A percentile compares a stretch with the other conserved stretches of the same genome.
Evolutionary conservation across 2,888 invertebrate species (phyloP).

Genomic region (Dolichopus griseipennis): DNA sequence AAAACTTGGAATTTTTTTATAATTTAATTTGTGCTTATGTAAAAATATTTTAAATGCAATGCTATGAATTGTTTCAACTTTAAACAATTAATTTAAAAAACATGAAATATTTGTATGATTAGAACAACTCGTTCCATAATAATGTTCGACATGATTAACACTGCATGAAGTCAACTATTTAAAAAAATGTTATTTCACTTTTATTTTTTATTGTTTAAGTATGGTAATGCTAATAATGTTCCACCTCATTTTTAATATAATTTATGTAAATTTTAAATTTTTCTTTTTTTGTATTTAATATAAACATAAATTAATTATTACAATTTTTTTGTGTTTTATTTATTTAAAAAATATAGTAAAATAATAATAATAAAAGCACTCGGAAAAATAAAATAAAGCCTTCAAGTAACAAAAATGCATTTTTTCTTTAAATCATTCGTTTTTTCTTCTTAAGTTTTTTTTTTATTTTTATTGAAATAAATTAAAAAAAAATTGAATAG

Average conservation of each 20-base stretch:
- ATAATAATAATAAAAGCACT: too few relatives aligned
- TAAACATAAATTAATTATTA: not conserved
- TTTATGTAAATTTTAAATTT: not conserved
- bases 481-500: not conserved
- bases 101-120: not conserved
- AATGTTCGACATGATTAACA: not conserved
- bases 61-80: too few relatives aligned
- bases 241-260: not conserved
- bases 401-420: conserved; percentile 4
- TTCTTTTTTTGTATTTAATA: not conserved
- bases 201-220: too few relatives aligned
- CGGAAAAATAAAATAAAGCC: not conserved
- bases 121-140: not conserved
- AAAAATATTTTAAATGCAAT: not conserved
- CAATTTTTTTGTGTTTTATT: too few relatives aligned
- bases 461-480: too few relatives aligned
- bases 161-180: not conserved
- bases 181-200: not conserved
- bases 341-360: too few relatives aligned
- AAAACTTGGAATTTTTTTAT: too few relatives aligned
- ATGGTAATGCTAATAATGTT: too few relatives aligned
- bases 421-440: not conserved
- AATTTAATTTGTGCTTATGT: not conserved
- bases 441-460: not conserved
- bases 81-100: too few relatives aligned